Evolutionary conservation across 2,888 invertebrate species (phyloP).

Genomic region (Gerosis bhagava): DNA sequence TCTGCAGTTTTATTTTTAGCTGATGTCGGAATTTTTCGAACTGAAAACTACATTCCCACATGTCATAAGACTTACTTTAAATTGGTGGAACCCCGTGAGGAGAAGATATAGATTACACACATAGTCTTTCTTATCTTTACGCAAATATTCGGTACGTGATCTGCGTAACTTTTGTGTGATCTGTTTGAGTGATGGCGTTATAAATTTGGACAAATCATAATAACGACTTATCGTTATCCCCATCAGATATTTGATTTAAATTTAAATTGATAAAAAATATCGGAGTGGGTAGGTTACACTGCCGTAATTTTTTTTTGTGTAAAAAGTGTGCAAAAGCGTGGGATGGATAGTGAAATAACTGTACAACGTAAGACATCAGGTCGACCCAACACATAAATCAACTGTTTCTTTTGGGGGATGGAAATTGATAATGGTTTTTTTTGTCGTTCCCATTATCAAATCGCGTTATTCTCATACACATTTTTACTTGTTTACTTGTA

Average conservation of each 20-base stretch:
- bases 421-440: too few species aligned
- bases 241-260: too few species aligned
- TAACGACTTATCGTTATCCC: too few species aligned
- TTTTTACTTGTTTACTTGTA: too few species aligned
- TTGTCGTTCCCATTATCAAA: too few species aligned
- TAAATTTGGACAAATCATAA: too few species aligned
- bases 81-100: constrained; percentile 7
- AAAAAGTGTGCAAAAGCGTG: constrained; percentile 78
- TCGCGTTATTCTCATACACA: too few species aligned
- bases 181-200: too few species aligned
- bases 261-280: constrained; percentile 78
- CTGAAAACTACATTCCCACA: constrained; percentile 11
- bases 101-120: too few species aligned
- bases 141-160: constrained; percentile 63
- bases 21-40: constrained; percentile 16
- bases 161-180: too few species aligned
- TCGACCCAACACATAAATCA: constrained; percentile 32
- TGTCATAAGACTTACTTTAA: constrained; percentile 17
- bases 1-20: constrained; percentile 23
- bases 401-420: constrained; percentile 2
- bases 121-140: too few species aligned
- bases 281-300: constrained; percentile 82
- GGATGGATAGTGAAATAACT: constrained; percentile 71
- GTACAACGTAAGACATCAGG: constrained; percentile 57
- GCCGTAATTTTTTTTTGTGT: constrained; percentile 60